A percentile compares a stretch with the other conserved stretches of the same genome.
phyloP scores from a whole-genome alignment of 2,113 vertebrate species.

The Sisor rabdophorus region DNA sequence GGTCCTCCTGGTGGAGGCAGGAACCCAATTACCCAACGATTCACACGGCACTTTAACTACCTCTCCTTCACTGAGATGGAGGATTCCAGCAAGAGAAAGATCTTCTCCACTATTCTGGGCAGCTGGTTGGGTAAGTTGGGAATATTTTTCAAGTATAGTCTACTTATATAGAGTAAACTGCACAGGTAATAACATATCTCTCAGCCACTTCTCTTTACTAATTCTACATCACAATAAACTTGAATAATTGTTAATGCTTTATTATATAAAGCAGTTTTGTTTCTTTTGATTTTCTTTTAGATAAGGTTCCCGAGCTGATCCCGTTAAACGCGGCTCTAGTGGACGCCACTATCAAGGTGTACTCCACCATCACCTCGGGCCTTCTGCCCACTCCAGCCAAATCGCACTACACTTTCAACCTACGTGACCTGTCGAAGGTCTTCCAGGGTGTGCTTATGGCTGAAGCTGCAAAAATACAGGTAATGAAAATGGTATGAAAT shows the following conservation, averaged over 20 bases:
- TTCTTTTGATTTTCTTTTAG: constrained; percentile 43
- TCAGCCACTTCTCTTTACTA: neutral
- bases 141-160: neutral
- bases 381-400: constrained; percentile 89
- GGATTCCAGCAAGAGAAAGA: constrained; percentile 77
- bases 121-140: constrained; percentile 81
- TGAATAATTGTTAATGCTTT: neutral
- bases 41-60: constrained; percentile 86
- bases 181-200: neutral
- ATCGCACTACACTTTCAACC: constrained; percentile 91
- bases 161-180: neutral
- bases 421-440: constrained; percentile 89
- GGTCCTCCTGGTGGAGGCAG: constrained; percentile 85
- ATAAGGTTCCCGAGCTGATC: constrained; percentile 64
- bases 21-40: constrained; percentile 78
- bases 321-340: constrained; percentile 73
- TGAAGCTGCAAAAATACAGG: constrained; percentile 72
- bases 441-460: constrained; percentile 93
- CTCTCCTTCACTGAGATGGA: constrained; percentile 86
- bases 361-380: constrained; percentile 78
- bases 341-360: constrained; percentile 75
- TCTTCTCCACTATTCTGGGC: constrained; percentile 86
- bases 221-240: neutral
- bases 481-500: constrained; percentile 34
- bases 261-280: neutral